Evolutionary conservation across 1,140 invertebrate species (phyloP), one percentile per base, ranked within the genome.

Genomic region (Euglossa dilemma): DNA sequence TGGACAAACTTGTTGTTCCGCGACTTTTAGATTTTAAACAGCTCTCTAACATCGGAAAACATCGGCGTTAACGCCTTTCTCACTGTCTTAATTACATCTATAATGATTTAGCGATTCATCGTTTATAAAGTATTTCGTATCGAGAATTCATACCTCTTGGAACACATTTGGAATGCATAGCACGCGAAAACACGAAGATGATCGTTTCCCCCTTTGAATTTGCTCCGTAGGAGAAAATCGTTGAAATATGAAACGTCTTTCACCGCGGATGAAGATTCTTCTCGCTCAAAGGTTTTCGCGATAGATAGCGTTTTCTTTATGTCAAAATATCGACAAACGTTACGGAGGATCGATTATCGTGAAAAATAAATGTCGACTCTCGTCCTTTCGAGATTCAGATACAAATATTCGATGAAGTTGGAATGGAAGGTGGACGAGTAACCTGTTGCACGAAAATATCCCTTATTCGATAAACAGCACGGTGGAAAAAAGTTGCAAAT

Each of bases 221-320:
- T 72, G 5, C 20, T 43, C 12, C 7, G 2, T 9, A 9, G 36
- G 36, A 16, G 64, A 25, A 54, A 45, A 72, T 80, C 67, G 82
- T 79, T 63, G 64, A 71, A 25, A 57, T 52, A 28, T 36, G 67
- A 61, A 50, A 78, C 47, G 45, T 78, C 74, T 74, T 78, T 78
- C 71, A 85, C 57, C 56, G 59, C 25, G 18, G 25, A 47, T 63
- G n/a, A 11, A 45, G 59, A 84, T 77, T 57, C 28, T 45, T 56
- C 25, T 56, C 23, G 28, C 18, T 36, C 52, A 36, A 57, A 54
- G 25, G 47, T 7, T 52, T 23, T 43, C 20, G 70, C 70, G 70
- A 72, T 23, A 36, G 70, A 54, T 14, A 56, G 25, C 50, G 52
- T 23, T 28, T 36, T 14, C 50, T 36, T 36, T 11, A 7, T 57